phyloP scores from a whole-genome alignment of 2,888 invertebrate species.

The Brenthis ino region DNA sequence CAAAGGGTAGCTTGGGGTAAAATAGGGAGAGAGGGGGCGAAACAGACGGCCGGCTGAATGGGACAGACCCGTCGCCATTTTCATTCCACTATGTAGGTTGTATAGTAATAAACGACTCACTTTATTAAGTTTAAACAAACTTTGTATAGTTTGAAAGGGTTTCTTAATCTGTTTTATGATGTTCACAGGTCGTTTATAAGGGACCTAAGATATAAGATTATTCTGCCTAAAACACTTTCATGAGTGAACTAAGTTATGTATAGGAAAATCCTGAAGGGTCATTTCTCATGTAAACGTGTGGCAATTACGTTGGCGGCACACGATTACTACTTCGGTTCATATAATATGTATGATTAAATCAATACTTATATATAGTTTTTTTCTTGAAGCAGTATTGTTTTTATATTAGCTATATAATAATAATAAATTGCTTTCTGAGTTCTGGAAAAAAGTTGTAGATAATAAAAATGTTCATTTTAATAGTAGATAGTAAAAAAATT shows the following conservation, averaged over 20 bases:
- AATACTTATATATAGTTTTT: too few relatives aligned
- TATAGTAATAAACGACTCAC: conserved; percentile 43
- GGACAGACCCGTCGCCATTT: conserved; percentile 43
- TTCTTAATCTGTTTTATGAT: conserved; percentile 35
- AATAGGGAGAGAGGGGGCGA: conserved; percentile 61
- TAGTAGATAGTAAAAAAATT: too few relatives aligned
- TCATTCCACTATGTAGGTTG: conserved; percentile 38
- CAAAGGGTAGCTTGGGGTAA: conserved; percentile 55
- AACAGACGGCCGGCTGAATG: conserved; percentile 43
- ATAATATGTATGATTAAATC: too few relatives aligned
- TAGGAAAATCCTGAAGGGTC: not conserved
- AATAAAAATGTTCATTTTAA: too few relatives aligned
- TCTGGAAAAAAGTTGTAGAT: too few relatives aligned
- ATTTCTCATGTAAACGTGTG: not conserved
- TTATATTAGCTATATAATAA: too few relatives aligned
- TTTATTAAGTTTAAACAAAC: conserved; percentile 44
- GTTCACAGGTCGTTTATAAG: conserved; percentile 20
- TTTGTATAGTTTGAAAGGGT: conserved; percentile 34
- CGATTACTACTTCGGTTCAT: too few relatives aligned
- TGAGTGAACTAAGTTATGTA: conserved; percentile 1
- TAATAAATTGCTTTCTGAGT: too few relatives aligned
- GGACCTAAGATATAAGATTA: conserved; percentile 17
- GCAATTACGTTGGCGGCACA: not conserved
- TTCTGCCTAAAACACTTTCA: conserved; percentile 13
- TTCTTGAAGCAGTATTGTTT: too few relatives aligned